A percentile compares a stretch with the other conserved stretches of the same genome.
Conservation (phyloP, 2,888 invertebrate genomes). For the Ophioninae sp. region DNA sequence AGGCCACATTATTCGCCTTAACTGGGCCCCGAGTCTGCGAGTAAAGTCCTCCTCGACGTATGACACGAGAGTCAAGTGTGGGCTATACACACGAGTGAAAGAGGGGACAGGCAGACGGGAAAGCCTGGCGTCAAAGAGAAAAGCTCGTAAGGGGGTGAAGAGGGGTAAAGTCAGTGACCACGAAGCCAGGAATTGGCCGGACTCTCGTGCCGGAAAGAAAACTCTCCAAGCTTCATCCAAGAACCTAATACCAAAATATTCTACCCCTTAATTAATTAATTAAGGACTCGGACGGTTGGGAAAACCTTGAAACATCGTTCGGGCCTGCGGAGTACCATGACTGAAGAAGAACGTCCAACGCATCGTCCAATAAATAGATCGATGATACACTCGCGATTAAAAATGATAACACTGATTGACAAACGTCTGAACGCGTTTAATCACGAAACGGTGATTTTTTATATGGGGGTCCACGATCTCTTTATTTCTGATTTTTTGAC, state of each 20-base stretch:
- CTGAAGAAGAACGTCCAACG: too few species aligned
- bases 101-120: not conserved
- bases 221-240: not conserved
- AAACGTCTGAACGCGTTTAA: too few species aligned
- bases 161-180: constrained; percentile 29
- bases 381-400: too few species aligned
- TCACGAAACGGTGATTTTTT: too few species aligned
- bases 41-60: constrained; percentile 53
- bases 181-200: not conserved
- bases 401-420: too few species aligned
- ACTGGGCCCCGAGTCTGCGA: constrained; percentile 42
- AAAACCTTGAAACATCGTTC: too few species aligned
- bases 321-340: too few species aligned
- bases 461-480: too few species aligned
- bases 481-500: too few species aligned
- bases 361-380: too few species aligned
- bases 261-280: not conserved
- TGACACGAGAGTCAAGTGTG: constrained; percentile 44
- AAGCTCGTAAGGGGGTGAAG: constrained; percentile 13
- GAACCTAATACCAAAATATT: not conserved
- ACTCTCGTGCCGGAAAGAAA: not conserved
- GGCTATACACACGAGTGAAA: constrained; percentile 12
- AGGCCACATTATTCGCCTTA: constrained; percentile 56
- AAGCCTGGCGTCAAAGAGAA: constrained; percentile 33
- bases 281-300: too few species aligned